phyloP scores from a whole-genome alignment of 2,113 vertebrate species.

The Dendrocopos noguchii region DNA sequence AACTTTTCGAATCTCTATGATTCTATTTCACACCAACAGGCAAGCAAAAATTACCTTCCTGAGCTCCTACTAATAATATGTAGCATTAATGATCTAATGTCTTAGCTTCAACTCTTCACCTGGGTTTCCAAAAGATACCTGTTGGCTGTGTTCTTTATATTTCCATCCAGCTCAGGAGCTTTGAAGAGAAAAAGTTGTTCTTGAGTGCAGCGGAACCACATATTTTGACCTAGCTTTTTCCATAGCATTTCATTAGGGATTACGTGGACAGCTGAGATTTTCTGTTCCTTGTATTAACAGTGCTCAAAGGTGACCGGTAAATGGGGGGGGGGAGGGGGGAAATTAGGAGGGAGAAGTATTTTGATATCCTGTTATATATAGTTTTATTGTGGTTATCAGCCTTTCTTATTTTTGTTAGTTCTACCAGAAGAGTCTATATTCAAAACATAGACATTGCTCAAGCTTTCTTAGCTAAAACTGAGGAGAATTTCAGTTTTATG shows the following conservation, averaged over 20 bases:
- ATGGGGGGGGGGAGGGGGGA: neutral
- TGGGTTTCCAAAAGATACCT: neutral
- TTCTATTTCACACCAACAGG: neutral
- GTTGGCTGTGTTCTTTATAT: neutral
- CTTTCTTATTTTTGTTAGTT: neutral
- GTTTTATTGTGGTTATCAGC: neutral
- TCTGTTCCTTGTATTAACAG: neutral
- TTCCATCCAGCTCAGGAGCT: neutral
- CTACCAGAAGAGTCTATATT: neutral
- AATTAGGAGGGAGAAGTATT: rapidly evolving
- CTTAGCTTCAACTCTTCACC: neutral
- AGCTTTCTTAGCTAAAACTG: neutral
- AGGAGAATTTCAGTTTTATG: neutral
- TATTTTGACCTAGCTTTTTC: slow-evolving; percentile 4
- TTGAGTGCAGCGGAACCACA: neutral
- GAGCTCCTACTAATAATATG: neutral
- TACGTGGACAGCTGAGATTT: neutral
- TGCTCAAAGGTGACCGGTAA: neutral
- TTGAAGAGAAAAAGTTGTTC: neutral
- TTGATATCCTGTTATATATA: neutral
- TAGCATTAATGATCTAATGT: slow-evolving; percentile 4
- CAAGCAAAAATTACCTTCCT: slow-evolving; percentile 25
- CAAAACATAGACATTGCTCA: neutral
- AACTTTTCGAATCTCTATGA: slow-evolving; percentile 21
- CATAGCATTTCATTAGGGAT: neutral